phyloP scores from a whole-genome alignment of 2,113 vertebrate genomes.

The Blennius ocellaris region DNA sequence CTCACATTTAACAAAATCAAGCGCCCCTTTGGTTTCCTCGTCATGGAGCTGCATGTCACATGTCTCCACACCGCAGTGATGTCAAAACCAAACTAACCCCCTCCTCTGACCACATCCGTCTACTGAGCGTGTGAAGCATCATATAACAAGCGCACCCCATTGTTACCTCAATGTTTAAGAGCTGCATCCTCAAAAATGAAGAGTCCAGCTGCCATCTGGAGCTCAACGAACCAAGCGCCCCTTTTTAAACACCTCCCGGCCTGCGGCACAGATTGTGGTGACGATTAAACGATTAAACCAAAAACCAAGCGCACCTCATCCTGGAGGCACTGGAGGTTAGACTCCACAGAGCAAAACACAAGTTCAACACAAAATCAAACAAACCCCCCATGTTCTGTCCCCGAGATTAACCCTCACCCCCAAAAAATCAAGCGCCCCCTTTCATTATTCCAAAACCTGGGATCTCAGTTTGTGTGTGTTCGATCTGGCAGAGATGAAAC shows the following conservation, averaged over 20 bases:
- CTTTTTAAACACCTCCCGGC: background rate
- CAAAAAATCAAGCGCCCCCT: conserved; percentile 8
- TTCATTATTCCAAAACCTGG: too few relatives aligned
- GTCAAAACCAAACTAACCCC: background rate
- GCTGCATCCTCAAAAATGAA: too few relatives aligned
- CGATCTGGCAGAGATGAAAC: too few relatives aligned
- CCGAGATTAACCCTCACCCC: background rate
- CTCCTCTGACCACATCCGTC: background rate
- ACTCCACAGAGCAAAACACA: background rate
- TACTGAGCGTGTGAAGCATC: background rate
- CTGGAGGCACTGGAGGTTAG: too few relatives aligned
- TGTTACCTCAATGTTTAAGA: background rate
- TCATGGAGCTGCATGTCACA: background rate
- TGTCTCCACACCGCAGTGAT: background rate
- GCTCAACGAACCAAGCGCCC: conserved; percentile 18
- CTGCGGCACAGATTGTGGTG: too few relatives aligned
- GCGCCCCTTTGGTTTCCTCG: background rate
- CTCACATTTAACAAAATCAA: background rate
- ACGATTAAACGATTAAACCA: too few relatives aligned
- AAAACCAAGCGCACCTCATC: too few relatives aligned
- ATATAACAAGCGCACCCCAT: conserved; percentile 14
- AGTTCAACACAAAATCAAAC: background rate
- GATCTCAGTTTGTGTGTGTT: too few relatives aligned
- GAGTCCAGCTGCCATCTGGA: background rate
- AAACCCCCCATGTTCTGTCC: background rate